Base-by-base conservation (phyloP, 2,113 vertebrate genomes). In the Probosciger aterrimus region DNA sequence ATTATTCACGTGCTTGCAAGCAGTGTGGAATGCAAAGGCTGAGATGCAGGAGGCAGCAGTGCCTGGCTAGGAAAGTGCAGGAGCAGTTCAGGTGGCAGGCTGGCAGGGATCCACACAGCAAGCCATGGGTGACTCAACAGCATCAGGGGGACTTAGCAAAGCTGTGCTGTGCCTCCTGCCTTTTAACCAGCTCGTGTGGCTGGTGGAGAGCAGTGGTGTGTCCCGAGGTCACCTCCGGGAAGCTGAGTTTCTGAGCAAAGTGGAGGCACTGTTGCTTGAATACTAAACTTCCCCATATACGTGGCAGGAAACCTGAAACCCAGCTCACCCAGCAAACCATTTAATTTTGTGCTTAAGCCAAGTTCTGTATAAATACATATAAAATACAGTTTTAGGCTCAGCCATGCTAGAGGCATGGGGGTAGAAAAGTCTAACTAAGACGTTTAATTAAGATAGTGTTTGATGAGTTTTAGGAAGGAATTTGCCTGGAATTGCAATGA, bases 1-100 rank as follows among this genome's bases (percentile, higher is more conserved):
- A 90, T 97, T 94, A 60, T 53, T 94, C 84, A 90, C 84, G 1
- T 96, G 92, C 82, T 89, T 95, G 84, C 62, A 73, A 31, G 94
- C 75, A 30, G 41, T 16, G 41, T 74, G 94, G 87, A 95, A 96
- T 96, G 95, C 3, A 30, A 91, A 76, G 75, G 53, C 85, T 90
- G 87, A 93, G 75, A 59, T 49, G 82, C 84, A 59, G 91, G 78
- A 95, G 70, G 89, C 65, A 82, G 83, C 69, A 91, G 69, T 39
- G 86, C 81, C 80, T 84, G 92, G 64, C 69, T 30, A 91, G 89
- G 59, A 71, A 41, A 52, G 78, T 6, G 4, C 13, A 33, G 3
- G 3, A 70, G 43, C 30, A n/a, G n/a, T 47, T 84, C 87, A 90
- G 94, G 91, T 94, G 81, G 81, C 52, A 11, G 7, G 18, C 70